Base-by-base conservation (phyloP, 2,797 vertebrate genomes). In the Fistularia commersonii region DNA sequence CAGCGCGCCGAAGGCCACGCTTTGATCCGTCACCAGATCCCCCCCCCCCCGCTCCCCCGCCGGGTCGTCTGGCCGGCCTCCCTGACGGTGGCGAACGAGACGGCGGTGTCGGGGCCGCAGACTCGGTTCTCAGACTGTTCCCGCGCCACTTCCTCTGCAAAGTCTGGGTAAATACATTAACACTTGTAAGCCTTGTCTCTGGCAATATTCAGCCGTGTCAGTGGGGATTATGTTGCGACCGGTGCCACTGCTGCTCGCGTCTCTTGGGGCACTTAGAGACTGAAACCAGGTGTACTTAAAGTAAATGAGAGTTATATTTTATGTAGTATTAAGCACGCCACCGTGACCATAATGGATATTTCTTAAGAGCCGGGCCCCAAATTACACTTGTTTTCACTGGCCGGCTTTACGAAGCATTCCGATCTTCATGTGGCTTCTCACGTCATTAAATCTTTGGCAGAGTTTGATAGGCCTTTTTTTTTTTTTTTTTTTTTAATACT, bases 151-250 rank as follows among this genome's bases (percentile, higher is more conserved):
- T 73, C 74, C 80, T 67, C 32, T 23, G 32, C 48, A 12, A 58
- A 51, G 69, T 73, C 77, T 81, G 76, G 53, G 53, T 64, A 77
- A 72, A 77, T 69, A 70, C 75, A 69, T 74, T 80, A 76, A 60
- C 77, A 69, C 75, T 64, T 51, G 57, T 74, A 55, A 46, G 52
- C 35, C 11, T 51, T 11, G 71, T 76, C 79, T 82, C 63, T 32
- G 14, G 54, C 41, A 45, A 57, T 32, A n/a, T 50, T 64, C 45
- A 36, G 47, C 48, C 3, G 35, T 39, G 35, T 47, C 51, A 45
- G 23, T 43, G 7, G 33, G 42, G 55, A 43, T 56, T 54, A 51
- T 33, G 36, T 41, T 54, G 45, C 8, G 12, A 23, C 14, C 12
- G 35, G 52, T 50, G 58, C 54, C 63, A 43, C 67, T 23, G 3